A percentile compares a stretch with the other conserved stretches of the same genome.
Conservation (phyloP, 2,113 vertebrate species). For the Leptosomus discolor region DNA sequence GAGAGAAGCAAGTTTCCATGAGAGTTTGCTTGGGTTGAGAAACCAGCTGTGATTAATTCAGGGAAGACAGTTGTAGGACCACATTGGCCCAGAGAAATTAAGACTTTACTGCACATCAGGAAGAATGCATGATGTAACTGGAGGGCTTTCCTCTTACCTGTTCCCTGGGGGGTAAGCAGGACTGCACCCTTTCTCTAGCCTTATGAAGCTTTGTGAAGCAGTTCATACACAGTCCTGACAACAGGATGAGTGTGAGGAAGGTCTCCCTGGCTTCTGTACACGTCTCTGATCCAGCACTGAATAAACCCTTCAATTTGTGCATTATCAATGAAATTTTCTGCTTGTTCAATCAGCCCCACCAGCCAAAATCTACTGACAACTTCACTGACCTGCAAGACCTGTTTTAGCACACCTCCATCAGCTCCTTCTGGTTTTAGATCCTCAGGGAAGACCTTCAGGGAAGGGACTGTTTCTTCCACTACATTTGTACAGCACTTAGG, state of each 20-base stretch:
- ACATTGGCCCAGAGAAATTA: background rate
- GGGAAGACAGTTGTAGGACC: background rate
- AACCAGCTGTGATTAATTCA: background rate
- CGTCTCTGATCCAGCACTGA: background rate
- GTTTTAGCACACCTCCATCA: background rate
- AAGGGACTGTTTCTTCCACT: background rate
- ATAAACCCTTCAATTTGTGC: background rate
- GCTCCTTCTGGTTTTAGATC: background rate
- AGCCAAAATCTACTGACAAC: background rate
- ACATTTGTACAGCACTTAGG: background rate
- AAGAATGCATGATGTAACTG: background rate
- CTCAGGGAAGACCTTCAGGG: background rate
- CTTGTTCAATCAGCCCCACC: background rate
- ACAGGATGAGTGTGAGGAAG: background rate
- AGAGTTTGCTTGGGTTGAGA: background rate
- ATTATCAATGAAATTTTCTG: background rate
- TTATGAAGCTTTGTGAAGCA: background rate
- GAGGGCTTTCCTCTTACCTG: background rate
- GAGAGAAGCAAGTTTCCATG: background rate
- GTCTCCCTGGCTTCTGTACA: background rate
- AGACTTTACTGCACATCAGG: background rate
- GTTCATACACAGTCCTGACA: background rate
- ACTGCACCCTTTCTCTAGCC: background rate
- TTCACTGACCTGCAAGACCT: background rate
- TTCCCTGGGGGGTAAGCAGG: background rate